These are phyloP conservation scores for Ceratina australensis DNA, from an alignment of 1,140 invertebrate species.

Conservation along the genomic window DNA sequence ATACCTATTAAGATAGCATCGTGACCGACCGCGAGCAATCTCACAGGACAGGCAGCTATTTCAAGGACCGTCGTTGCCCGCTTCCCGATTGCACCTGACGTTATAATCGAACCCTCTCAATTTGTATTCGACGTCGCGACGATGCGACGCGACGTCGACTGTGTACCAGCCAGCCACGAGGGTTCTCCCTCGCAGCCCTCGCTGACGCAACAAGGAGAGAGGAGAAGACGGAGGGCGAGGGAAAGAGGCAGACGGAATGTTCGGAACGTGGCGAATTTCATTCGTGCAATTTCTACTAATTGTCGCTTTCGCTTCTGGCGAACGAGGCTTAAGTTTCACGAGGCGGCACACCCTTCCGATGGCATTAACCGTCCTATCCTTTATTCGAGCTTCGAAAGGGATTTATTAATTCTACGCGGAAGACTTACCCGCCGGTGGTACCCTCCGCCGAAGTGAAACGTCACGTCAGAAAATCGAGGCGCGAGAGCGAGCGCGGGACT, in stretches of 20 bases:
- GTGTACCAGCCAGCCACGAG: not conserved
- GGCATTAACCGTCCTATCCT: conserved; percentile 10
- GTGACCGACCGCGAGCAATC: conserved; percentile 56
- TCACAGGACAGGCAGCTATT: conserved; percentile 42
- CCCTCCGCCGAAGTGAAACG: conserved; percentile 12
- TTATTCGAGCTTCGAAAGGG: not conserved
- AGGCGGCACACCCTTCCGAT: not conserved
- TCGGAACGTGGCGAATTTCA: conserved; percentile 19
- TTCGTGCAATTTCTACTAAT: conserved; percentile 31
- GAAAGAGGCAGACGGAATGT: not conserved
- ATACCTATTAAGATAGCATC: conserved; percentile 64
- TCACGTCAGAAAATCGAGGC: not conserved
- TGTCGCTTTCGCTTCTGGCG: conserved; percentile 25
- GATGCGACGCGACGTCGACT: too few relatives aligned
- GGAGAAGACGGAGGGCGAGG: too few relatives aligned
- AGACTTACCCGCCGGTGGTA: conserved; percentile 9
- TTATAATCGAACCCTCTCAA: conserved; percentile 53
- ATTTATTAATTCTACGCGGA: conserved; percentile 37
- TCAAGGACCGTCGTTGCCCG: conserved; percentile 36
- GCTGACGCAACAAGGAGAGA: not conserved
- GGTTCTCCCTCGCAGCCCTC: too few relatives aligned
- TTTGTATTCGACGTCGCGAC: conserved; percentile 36
- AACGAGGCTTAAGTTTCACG: conserved; percentile 18
- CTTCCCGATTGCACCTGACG: conserved; percentile 52
- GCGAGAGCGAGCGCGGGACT: too few relatives aligned